phyloP scores from a whole-genome alignment of 2,113 vertebrate species.

The Pelusios castaneus region DNA sequence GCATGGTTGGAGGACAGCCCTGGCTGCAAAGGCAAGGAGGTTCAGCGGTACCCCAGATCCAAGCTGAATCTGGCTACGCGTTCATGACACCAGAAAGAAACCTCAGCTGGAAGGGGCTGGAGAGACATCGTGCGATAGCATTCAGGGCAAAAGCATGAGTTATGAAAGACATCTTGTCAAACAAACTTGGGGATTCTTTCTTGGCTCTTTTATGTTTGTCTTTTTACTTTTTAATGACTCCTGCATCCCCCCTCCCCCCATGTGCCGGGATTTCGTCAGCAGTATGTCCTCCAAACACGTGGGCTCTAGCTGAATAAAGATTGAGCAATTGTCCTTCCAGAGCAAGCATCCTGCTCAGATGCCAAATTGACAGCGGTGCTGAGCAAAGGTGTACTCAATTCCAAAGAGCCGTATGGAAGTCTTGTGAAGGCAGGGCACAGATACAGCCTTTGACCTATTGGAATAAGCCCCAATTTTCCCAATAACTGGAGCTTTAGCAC shows the following conservation, averaged over 20 bases:
- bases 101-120: not conserved
- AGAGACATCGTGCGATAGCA: not conserved
- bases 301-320: no score
- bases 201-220: no score
- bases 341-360: not conserved
- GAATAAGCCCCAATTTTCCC: no score
- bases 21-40: no score
- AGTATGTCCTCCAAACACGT: no score
- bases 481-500: not conserved
- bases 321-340: no score
- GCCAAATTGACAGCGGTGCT: not conserved
- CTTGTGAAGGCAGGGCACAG: not conserved
- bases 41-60: not conserved
- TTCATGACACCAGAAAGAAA: not conserved
- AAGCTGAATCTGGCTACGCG: no score
- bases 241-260: no score
- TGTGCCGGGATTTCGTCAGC: no score
- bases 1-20: no score
- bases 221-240: no score
- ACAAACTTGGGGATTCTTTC: no score
- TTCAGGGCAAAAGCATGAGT: not conserved
- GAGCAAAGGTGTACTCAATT: not conserved
- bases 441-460: not conserved
- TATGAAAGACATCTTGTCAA: not conserved
- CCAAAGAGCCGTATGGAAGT: not conserved